Evolutionary conservation across 2,888 invertebrate genomes (phyloP), one percentile per base, ranked within the genome.

Genomic region (Idaea straminata): DNA sequence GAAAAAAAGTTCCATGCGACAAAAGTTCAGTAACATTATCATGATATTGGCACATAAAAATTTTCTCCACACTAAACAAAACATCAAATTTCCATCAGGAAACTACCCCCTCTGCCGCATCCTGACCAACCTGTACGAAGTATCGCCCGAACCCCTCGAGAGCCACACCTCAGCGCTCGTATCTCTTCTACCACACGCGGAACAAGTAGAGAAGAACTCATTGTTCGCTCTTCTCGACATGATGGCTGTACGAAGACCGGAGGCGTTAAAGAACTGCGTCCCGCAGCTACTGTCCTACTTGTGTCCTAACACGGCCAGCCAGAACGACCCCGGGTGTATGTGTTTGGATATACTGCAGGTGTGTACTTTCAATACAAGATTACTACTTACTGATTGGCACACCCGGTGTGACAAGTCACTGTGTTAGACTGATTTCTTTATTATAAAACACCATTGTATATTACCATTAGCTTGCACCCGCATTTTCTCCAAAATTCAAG

Each of bases 81-180:
- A 61, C 34, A 38, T 25, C 4, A 25, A 13, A 67, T 62, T 65
- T 72, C 70, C 73, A 67, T 66, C 84, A 97, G 98, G 98, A 64
- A 98, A 98, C 90, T 97, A 97, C 86, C 96, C 97, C 0, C 91
- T 99, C 34, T 96, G 97, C 71, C 94, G 98, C 62, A 98, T 98
- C 58, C 93, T 99, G 70, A 97, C 98, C 0, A 98, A 97, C 88
- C 95, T 98, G 58, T 98, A 98, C 85, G 96, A 96, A 78, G 97
- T 98, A 25, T 97, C 98, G 61, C 96, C 96, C 3, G 97, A 97
- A 77, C 96, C 97, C 0, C 94, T 98, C 34, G 96, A 97, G 75
- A 97, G 96, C 5, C 97, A 98, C 86, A 95, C 97, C 3, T 95
- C 96, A 84, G 96, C 97, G 3, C 91, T 99, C 57, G 96, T 98